Conservation (phyloP, 2,888 invertebrate genomes). For the Drosophila parthenogenetica region DNA sequence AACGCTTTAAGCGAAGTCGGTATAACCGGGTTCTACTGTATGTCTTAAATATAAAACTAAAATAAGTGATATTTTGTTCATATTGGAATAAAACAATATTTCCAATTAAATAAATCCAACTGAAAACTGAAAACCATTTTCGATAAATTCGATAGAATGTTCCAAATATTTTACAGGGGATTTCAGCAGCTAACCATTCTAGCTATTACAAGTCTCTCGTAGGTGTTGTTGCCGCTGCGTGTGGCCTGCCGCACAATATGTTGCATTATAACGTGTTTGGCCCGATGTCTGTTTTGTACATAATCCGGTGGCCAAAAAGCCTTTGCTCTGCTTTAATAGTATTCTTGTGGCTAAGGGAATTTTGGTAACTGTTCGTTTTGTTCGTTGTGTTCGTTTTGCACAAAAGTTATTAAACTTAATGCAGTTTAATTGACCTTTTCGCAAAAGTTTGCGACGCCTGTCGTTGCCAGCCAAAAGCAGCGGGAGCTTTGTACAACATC, state of each 20-base stretch:
- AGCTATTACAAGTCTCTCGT: background rate
- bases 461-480: conserved; percentile 53
- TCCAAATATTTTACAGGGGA: conserved; percentile 8
- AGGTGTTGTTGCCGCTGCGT: conserved; percentile 64
- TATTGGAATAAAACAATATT: too few relatives aligned
- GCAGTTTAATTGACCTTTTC: conserved; percentile 80
- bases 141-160: too few relatives aligned
- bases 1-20: too few relatives aligned
- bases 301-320: conserved; percentile 71
- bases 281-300: conserved; percentile 66
- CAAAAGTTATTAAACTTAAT: conserved; percentile 81
- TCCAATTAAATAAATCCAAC: too few relatives aligned
- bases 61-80: too few relatives aligned
- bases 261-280: conserved; percentile 56
- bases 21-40: too few relatives aligned
- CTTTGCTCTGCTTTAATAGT: conserved; percentile 50
- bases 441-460: conserved; percentile 77
- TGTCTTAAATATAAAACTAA: too few relatives aligned
- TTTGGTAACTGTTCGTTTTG: conserved; percentile 46
- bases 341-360: conserved; percentile 41
- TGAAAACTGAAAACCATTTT: too few relatives aligned
- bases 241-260: conserved; percentile 78
- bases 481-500: conserved; percentile 13
- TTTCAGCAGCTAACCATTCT: background rate
- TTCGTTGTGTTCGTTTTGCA: conserved; percentile 43